phyloP scores from a whole-genome alignment of 2,113 vertebrate genomes.

The Cyphomyrus discorhynchus region DNA sequence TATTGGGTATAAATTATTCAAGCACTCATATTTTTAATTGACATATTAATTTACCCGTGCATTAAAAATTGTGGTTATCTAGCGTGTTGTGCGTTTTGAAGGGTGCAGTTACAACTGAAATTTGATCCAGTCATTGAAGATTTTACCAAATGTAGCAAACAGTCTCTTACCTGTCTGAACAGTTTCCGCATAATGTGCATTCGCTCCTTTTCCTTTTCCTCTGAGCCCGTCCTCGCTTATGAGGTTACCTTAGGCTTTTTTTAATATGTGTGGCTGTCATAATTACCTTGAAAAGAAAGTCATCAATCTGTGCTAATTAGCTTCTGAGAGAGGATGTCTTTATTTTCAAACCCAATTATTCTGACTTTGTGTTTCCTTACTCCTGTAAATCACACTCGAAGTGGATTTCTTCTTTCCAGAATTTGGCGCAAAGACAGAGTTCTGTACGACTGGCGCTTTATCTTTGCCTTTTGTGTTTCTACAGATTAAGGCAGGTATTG shows the following conservation, averaged over 20 bases:
- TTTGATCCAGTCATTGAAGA: neutral
- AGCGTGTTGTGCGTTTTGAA: neutral
- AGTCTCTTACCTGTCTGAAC: neutral
- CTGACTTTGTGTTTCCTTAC: neutral
- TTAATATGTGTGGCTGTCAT: conserved; percentile 5
- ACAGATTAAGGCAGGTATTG: conserved; percentile 5
- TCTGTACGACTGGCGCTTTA: neutral
- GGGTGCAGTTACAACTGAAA: neutral
- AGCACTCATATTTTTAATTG: conserved; percentile 3
- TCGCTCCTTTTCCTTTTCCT: neutral
- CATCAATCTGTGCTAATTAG: conserved; percentile 22
- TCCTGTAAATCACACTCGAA: conserved; percentile 10
- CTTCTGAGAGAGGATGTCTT: conserved; percentile 12
- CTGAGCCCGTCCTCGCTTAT: neutral
- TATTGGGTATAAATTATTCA: conserved; percentile 17
- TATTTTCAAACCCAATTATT: conserved; percentile 21
- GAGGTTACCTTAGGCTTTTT: neutral
- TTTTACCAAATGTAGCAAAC: neutral
- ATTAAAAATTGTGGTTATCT: neutral
- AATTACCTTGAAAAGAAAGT: conserved; percentile 4
- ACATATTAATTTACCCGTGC: conserved; percentile 8
- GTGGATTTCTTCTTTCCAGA: neutral
- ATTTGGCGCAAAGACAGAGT: neutral
- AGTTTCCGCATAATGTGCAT: neutral
- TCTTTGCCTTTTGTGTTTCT: neutral